Evolutionary conservation across 2,888 invertebrate genomes (phyloP), one percentile per base, ranked within the genome.

Genomic region (Gnatocerus cornutus): DNA sequence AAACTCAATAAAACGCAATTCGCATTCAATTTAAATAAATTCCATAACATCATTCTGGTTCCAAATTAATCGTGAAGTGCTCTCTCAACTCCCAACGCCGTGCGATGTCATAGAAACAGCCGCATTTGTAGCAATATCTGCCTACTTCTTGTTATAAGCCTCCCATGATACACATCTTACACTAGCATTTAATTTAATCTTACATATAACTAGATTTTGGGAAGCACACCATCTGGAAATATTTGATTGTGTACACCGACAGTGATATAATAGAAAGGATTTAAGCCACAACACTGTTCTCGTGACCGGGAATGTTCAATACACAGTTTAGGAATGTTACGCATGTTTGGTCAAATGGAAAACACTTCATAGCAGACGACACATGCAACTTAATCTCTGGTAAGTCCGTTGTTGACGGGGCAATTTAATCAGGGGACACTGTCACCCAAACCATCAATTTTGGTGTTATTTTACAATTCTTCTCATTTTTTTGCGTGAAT

Each of bases 111-210:
- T 71, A 71, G 71, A 71, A 71, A 67, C 71, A 63, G 71, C 71
- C 71, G 71, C 71, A 71, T 67, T 71, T 67, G 71, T 71, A 71
- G 71, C 67, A 71, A 71, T 71, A 71, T 67, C 69, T 58, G 56
- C 53, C 69, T 52, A 62, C 62, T 69, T 69, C 71, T 69, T 71
- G 71, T 69, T 69, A 43, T 71, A 68, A 71, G 59, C 66, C 66
- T 55, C 48, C 61, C 68, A 67, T 61, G 66, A 69, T 71, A 71
- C 68, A 69, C 71, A 63, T 71, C 71, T 71, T 71, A 71, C 65
- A 71, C 66, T 69, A 62, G 72, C 70, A 58, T 70, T 58, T 72
- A 72, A 72, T 72, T 73, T 67, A 71, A 69, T 71, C 73, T 71
- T 59, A 71, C 61, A 61, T 71, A 53, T 70, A 70, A 70, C 58